Percentiles rank a stretch among this genome's conserved stretches.
phyloP scores from a whole-genome alignment of 2,113 vertebrate species.

The Erythrolamprus reginae region DNA sequence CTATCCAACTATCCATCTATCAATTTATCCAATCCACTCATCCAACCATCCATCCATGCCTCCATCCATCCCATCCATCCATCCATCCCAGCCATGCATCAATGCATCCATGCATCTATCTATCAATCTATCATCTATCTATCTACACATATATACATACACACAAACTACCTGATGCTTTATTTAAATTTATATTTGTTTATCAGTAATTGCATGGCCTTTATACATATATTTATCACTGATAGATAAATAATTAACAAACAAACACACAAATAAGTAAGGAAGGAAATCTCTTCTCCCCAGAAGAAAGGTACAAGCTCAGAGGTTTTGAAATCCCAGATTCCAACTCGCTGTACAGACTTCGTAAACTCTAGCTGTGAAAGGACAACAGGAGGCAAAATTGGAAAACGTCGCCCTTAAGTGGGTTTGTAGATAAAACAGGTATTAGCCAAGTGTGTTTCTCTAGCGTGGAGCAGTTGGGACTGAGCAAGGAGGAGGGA shows the following conservation, averaged over 20 bases:
- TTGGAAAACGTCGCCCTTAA: conserved; percentile 10
- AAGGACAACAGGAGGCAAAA: conserved; percentile 4
- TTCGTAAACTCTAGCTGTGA: not conserved
- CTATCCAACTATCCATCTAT: too few species aligned
- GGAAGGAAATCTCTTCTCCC: not conserved
- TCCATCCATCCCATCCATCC: too few species aligned
- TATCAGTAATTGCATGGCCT: not conserved
- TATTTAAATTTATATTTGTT: not conserved
- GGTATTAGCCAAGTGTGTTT: not conserved
- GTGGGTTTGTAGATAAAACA: not conserved
- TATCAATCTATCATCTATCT: too few species aligned
- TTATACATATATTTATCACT: not conserved
- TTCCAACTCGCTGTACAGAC: not conserved
- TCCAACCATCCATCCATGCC: too few species aligned
- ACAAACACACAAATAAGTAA: not conserved
- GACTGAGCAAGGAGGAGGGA: not conserved
- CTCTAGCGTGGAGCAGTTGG: not conserved
- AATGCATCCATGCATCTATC: too few species aligned
- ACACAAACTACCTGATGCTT: not conserved
- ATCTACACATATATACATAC: not conserved
- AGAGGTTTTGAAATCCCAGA: not conserved
- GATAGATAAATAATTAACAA: too few species aligned
- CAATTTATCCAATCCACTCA: too few species aligned
- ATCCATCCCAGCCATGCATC: too few species aligned
- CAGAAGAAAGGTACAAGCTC: not conserved